Percentiles rank a stretch among this genome's conserved stretches.
phyloP scores from a whole-genome alignment of 2,797 vertebrate genomes.

The Coccyzus lansbergi region DNA sequence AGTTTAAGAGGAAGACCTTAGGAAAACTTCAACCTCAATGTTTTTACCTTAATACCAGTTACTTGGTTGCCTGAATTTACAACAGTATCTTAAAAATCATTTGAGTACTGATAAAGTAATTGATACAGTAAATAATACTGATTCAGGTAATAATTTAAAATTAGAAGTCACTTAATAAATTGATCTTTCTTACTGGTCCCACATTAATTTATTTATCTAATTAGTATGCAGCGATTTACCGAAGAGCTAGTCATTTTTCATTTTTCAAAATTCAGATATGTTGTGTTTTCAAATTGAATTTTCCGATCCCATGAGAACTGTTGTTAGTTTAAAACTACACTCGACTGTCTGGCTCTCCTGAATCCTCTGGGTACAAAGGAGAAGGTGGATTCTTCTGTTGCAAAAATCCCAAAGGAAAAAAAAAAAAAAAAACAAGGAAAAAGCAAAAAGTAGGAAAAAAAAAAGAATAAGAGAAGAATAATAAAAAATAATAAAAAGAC shows the following conservation, averaged over 20 bases:
- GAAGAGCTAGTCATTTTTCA: conserved; percentile 51
- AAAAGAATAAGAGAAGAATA: neutral
- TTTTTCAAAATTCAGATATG: conserved; percentile 1
- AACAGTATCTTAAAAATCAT: conserved; percentile 34
- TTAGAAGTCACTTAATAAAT: conserved; percentile 48
- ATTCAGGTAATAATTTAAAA: conserved; percentile 56
- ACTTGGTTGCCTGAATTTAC: conserved; percentile 39
- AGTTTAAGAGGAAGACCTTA: neutral
- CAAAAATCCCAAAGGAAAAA: too few species aligned
- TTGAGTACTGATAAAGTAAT: conserved; percentile 42
- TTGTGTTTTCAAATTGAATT: neutral
- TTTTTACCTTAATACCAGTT: conserved; percentile 24
- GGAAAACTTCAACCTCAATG: neutral
- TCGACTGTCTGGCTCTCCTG: neutral
- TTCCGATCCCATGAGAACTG: neutral
- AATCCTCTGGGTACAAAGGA: neutral
- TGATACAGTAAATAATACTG: conserved; percentile 37
- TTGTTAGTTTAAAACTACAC: neutral
- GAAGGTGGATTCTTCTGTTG: neutral
- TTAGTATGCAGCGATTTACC: conserved; percentile 60
- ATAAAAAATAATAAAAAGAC: neutral
- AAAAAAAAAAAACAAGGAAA: too few species aligned
- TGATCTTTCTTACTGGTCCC: neutral
- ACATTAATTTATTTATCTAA: conserved; percentile 54
- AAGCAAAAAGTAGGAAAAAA: neutral